Percentiles rank a stretch among this genome's conserved stretches.
These are phyloP conservation scores for Dendrolimus houi DNA, from an alignment of 2,888 invertebrate genomes.

Conservation along the genomic window DNA sequence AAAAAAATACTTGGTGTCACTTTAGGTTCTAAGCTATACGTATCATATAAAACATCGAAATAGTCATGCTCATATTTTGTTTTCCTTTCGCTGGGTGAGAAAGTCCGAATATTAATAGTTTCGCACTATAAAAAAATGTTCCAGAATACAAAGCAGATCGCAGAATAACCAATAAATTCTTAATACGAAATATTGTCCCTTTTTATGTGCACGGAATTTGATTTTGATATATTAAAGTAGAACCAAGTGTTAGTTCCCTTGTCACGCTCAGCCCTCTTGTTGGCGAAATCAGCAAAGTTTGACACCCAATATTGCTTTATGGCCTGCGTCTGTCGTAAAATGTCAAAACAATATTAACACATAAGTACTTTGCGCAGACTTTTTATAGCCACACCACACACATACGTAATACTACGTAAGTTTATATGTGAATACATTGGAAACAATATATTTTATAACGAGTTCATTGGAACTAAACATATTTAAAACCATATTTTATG, in stretches of 20 bases:
- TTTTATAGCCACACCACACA: constrained; percentile 5
- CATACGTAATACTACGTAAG: neutral
- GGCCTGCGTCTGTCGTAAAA: constrained; percentile 20
- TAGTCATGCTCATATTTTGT: too few relatives aligned
- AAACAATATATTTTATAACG: constrained; percentile 6
- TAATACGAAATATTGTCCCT: neutral
- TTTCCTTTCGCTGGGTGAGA: too few relatives aligned
- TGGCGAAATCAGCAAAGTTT: constrained; percentile 5
- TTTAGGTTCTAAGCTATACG: too few relatives aligned
- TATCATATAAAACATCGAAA: too few relatives aligned
- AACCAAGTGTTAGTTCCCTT: neutral
- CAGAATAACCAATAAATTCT: neutral
- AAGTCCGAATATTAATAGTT: too few relatives aligned
- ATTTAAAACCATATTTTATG: too few relatives aligned
- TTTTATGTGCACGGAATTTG: neutral
- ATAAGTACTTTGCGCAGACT: constrained; percentile 6
- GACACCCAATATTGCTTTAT: constrained; percentile 12
- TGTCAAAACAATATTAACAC: constrained; percentile 27
- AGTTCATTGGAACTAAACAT: neutral
- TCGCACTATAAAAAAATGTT: too few relatives aligned
- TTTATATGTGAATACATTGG: constrained; percentile 3
- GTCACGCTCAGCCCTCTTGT: constrained; percentile 1
- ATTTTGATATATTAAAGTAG: neutral
- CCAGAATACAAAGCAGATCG: neutral
- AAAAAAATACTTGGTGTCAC: too few relatives aligned